Evolutionary conservation across 1,140 invertebrate genomes (phyloP), one percentile per base, ranked within the genome.

Genomic region (Procambarus virginalis): DNA sequence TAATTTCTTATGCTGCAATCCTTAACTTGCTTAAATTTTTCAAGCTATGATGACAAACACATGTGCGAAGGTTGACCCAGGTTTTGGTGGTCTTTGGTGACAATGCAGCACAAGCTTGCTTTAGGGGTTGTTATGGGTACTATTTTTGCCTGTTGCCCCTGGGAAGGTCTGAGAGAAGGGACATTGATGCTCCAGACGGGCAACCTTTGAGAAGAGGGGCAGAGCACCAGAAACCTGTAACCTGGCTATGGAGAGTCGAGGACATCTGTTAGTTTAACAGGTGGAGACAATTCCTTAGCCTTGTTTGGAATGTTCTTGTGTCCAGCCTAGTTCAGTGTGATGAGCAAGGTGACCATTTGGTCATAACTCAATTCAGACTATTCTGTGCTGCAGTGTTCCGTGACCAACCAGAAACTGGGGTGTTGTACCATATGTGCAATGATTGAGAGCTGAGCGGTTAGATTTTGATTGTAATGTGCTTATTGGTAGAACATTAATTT

Each of bases 361-460:
- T 73, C 86, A 88, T 88, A 88, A 88, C 86, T 88, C 86, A 88
- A 88, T 88, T 88, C 86, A 88, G 86, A 88, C 86, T 88, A 88
- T 75, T 88, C 86, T 88, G 64, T 88, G 64, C 60, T 81, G 86
- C 86, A n/a, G 51, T 76, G 86, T 81, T 64, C 64, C 75, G 58
- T 17, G 64, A 55, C 60, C 86, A 81, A n/a, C 2, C 12, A 8
- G 9, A 2, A 3, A 73, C 73, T 58, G 34, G 86, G 86, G 34
- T 75, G 86, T 81, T n/a, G 77, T 46, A 46, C 64, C 86, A 81
- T 14, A 88, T 88, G 86, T 88, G 79, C 86, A 88, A 55, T 82
- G 86, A 88, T 88, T 88, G 86, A 88, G 86, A 88, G 86, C 86
- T 88, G 86, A 88, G 86, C 48, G 12, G 78, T 88, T 88, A 81